These are phyloP conservation scores for Orestias chungarensis DNA, from an alignment of 2,797 vertebrate species.

Conservation along the genomic window DNA sequence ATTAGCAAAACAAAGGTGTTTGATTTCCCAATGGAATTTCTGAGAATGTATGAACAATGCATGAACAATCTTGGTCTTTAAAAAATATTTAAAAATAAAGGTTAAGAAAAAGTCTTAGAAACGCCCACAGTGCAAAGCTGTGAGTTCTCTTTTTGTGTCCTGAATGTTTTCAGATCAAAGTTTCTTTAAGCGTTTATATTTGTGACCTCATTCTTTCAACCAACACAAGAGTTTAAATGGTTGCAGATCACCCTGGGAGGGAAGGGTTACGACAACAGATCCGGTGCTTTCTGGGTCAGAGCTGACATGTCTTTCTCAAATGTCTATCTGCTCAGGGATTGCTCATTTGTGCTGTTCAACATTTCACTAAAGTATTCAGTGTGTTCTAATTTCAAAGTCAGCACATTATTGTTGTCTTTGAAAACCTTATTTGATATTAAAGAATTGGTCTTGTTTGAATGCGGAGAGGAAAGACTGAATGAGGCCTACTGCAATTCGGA, in stretches of 20 bases:
- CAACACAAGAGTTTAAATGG: slow-evolving; percentile 7
- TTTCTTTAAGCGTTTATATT: not conserved
- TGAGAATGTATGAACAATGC: not conserved
- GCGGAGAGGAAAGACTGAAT: not conserved
- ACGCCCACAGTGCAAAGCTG: not conserved
- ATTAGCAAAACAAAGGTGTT: not conserved
- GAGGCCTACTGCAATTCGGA: not conserved
- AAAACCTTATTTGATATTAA: too few species aligned
- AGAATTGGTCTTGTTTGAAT: not conserved
- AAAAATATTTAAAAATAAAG: not conserved
- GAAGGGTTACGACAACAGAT: slow-evolving; percentile 33
- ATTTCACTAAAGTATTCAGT: not conserved
- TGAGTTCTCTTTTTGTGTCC: not conserved
- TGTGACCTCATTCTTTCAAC: slow-evolving; percentile 28
- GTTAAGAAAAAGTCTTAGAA: too few species aligned
- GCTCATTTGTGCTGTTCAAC: not conserved
- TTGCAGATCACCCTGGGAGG: slow-evolving; percentile 39
- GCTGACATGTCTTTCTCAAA: not conserved
- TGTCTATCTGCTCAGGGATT: not conserved
- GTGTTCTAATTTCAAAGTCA: not conserved
- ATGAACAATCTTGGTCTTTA: not conserved
- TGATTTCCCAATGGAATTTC: not conserved
- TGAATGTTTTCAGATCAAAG: not conserved
- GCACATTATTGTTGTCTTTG: too few species aligned
- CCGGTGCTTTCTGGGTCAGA: slow-evolving; percentile 4